Conservation (phyloP, 2,888 invertebrate species). For the Sarcophaga caerulescens region DNA sequence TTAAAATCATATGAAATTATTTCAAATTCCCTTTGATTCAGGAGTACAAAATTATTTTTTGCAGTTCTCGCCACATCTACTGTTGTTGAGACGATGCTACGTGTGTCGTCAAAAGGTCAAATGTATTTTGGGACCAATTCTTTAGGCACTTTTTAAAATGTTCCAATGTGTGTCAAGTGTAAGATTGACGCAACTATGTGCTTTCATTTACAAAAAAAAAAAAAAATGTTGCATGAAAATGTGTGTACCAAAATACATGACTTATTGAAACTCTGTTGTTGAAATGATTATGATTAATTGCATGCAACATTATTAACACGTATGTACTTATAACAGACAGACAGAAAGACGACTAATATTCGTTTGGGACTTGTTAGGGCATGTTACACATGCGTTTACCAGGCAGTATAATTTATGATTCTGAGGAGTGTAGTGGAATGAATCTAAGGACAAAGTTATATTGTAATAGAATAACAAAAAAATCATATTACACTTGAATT, state of each 20-base stretch:
- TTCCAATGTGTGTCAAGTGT: background rate
- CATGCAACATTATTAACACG: constrained; percentile 5
- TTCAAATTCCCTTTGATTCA: constrained; percentile 26
- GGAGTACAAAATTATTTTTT: background rate
- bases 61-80: background rate
- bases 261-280: constrained; percentile 6
- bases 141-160: background rate
- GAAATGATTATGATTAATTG: constrained; percentile 56
- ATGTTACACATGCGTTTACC: background rate
- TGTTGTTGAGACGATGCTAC: background rate
- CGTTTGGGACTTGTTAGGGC: background rate
- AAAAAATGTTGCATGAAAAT: background rate
- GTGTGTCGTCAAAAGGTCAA: background rate
- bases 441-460: background rate
- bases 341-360: background rate
- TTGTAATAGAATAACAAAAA: background rate
- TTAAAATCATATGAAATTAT: constrained; percentile 14
- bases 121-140: background rate
- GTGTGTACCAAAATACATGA: background rate
- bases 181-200: too few relatives aligned
- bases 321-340: background rate
- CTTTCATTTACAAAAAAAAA: background rate
- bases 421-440: background rate
- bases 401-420: background rate
- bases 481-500: background rate